Evolutionary conservation across 2,113 vertebrate species (phyloP), one percentile per base, ranked within the genome.

Genomic region (Nanger granti): DNA sequence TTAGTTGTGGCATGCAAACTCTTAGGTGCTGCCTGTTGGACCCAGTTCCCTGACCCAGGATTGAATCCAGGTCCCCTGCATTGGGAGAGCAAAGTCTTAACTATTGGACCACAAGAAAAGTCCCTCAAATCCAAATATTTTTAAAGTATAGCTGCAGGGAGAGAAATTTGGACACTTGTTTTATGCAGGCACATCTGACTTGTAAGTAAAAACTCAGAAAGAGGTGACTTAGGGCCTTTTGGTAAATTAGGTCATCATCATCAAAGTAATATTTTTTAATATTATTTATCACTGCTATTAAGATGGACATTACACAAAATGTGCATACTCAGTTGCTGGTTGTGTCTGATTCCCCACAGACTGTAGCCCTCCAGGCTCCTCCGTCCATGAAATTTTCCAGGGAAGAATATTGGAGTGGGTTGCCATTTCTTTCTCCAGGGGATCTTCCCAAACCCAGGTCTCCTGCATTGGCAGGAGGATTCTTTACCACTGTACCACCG

Each of bases 121-220:
- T 44, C 73, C 73, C 13, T 31, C 26, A 86, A 96, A 91, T 91
- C 10, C 8, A 80, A 60, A 54, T 12, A 55, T 91, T 64, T 95
- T 84, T 18, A 5, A 66, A 94, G 31, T 82, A 11, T 85, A 97
- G 73, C 49, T 8, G 4, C 20, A 73, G 59, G 80, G 26, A 87
- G 34, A 44, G 64, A 89, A 76, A 95, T 92, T 26, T 60, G 66
- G 29, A 62, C 37, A 18, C 88, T 96, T 94, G 37, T 94, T 93
- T 62, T 89, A 59, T 59, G 52, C 17, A 87, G 60, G 44, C 69
- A 87, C 87, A 66, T 95, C 49, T 96, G 92, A 11, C 41, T 94
- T 97, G 14, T 62, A 92, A 85, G 24, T 80, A 90, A 95, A 94
- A 96, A 28, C 37, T 93, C 34, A 92, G 89, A 31, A 92, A 83